phyloP scores from a whole-genome alignment of 64 coral and sea anemone genomes.

The Stichodactyla mertensii region DNA sequence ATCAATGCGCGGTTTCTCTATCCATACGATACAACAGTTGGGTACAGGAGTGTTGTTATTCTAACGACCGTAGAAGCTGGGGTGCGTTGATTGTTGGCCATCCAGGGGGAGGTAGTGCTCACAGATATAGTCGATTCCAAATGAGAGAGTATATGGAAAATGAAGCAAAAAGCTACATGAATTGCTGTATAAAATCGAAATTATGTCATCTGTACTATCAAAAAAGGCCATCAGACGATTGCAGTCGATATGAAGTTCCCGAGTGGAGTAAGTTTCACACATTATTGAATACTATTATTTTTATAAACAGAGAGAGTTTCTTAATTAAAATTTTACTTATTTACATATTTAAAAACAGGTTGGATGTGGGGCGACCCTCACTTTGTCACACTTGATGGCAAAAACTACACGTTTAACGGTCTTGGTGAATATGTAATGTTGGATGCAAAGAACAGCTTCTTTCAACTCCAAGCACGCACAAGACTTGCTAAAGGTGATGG shows the following conservation, averaged over 20 bases:
- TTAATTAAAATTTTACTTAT: neutral
- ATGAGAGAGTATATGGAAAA: neutral
- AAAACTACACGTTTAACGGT: slow-evolving; percentile 51
- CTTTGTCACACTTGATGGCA: slow-evolving; percentile 43
- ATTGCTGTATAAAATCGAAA: slow-evolving; percentile 19
- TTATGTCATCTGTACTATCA: slow-evolving; percentile 32
- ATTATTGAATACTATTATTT: neutral
- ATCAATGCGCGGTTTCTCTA: neutral
- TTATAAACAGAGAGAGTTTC: too few species aligned
- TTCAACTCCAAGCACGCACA: slow-evolving; percentile 40
- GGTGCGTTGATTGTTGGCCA: slow-evolving; percentile 30
- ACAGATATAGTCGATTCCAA: slow-evolving; percentile 4
- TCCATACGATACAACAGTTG: slow-evolving; percentile 3
- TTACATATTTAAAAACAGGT: neutral
- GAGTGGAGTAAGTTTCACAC: slow-evolving; percentile 24
- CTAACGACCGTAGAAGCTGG: neutral
- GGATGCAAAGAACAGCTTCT: slow-evolving; percentile 13
- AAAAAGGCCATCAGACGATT: slow-evolving; percentile 34
- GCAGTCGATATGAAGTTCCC: slow-evolving; percentile 19
- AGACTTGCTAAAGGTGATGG: slow-evolving; percentile 44
- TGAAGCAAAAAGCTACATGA: neutral
- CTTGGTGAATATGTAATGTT: slow-evolving; percentile 45
- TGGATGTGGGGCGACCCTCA: slow-evolving; percentile 60
- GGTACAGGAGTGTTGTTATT: slow-evolving; percentile 44
- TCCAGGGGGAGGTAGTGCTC: slow-evolving; percentile 21